phyloP scores from a whole-genome alignment of 2,797 vertebrate genomes.

The Zenarchopterus dispar region DNA sequence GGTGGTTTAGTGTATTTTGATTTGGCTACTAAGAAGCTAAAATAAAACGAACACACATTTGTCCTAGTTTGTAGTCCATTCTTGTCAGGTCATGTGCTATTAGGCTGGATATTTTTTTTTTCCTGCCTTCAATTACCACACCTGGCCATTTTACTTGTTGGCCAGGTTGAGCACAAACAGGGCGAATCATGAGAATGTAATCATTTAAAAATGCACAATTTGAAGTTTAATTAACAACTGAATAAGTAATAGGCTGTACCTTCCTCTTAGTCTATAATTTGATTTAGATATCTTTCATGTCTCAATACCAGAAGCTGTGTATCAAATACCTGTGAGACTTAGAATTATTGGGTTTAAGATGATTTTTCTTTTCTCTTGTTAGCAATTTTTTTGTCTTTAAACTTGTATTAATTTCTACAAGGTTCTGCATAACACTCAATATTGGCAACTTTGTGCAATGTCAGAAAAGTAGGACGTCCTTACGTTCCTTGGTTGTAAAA shows the following conservation, averaged over 20 bases:
- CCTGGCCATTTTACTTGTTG: constrained; percentile 9
- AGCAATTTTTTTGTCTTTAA: background rate
- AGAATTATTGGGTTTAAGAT: background rate
- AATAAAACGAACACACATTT: background rate
- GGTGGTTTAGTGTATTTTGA: background rate
- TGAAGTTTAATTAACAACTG: too few species aligned
- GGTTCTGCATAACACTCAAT: background rate
- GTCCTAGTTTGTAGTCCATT: background rate
- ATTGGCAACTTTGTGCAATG: background rate
- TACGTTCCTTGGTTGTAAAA: too few species aligned
- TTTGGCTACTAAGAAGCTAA: background rate
- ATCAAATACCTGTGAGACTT: background rate
- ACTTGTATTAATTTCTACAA: background rate
- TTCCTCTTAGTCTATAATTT: too few species aligned
- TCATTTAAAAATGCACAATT: constrained; percentile 34
- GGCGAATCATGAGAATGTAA: constrained; percentile 25
- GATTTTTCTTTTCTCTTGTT: background rate
- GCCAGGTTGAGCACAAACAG: constrained; percentile 30
- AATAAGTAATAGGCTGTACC: too few species aligned
- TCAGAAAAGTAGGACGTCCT: too few species aligned
- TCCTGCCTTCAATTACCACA: background rate
- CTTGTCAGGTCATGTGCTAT: constrained; percentile 1
- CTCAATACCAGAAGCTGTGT: background rate
- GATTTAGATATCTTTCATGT: too few species aligned
- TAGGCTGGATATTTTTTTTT: background rate